These are phyloP conservation scores for Castor canadensis DNA, from an alignment of 2,113 vertebrate species.

Conservation along the genomic window DNA sequence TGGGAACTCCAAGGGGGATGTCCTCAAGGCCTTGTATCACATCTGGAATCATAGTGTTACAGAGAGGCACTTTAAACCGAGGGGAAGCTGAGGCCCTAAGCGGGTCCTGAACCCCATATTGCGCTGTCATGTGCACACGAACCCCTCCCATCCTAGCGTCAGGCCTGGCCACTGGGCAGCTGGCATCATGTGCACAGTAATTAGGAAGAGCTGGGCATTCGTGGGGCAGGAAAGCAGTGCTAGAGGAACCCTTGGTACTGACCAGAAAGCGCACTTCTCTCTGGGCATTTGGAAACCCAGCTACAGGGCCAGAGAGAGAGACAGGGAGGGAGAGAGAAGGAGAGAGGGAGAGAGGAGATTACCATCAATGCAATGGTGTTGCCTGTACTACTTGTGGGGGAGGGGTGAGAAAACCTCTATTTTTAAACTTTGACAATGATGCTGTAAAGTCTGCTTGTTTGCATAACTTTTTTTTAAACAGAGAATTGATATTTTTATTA, in stretches of 20 bases:
- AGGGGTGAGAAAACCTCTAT: neutral
- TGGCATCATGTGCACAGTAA: fast-evolving
- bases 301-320: neutral
- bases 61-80: neutral
- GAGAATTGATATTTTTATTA: constrained; percentile 54
- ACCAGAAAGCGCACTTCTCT: neutral
- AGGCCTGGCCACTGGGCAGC: neutral
- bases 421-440: constrained; percentile 35
- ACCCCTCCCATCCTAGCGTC: fast-evolving
- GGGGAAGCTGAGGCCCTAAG: neutral
- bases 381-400: fast-evolving
- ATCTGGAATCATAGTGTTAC: neutral
- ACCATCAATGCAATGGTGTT: too few relatives aligned
- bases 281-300: neutral
- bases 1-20: neutral
- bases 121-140: fast-evolving
- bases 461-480: neutral
- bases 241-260: fast-evolving
- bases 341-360: fast-evolving
- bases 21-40: neutral
- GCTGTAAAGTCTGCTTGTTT: constrained; percentile 7
- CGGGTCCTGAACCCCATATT: neutral
- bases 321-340: neutral
- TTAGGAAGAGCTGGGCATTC: neutral
- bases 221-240: fast-evolving